Evolutionary conservation across 2,113 vertebrate species (phyloP), one percentile per base, ranked within the genome.

Genomic region (Sakesphorus luctuosus): DNA sequence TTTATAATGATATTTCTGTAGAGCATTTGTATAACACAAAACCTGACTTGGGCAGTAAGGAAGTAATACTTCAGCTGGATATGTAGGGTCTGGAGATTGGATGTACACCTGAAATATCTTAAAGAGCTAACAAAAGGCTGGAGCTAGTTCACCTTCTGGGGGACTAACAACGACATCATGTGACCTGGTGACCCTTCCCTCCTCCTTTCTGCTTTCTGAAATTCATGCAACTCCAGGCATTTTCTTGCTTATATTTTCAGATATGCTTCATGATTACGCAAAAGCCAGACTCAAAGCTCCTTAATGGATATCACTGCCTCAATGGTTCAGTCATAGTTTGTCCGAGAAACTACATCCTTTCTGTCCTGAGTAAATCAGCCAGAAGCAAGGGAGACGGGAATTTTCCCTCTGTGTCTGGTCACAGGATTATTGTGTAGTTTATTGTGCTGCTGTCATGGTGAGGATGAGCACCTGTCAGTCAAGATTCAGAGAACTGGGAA

Each of bases 1-100:
- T 95, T 94, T 96, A 92, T 96, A 96, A 97, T 83, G 69, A 93
- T 95, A 97, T 94, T 96, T 89, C 75, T 67, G 61, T 86, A 95
- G 65, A 92, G 47, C 65, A 89, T 89, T 94, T 96, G 86, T 83
- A 96, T 85, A 96, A 95, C 85, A 96, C 56, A 94, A 94, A 96
- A 93, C 71, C 77, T 91, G 96, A 94, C 77, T 95, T 93, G 94
- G 85, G 84, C 80, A 69, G 83, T 74, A 93, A 96, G 61, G 67
- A 96, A 87, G 87, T 65, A 72, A 92, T 92, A 79, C 53, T 65
- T 94, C 90, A 93, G 72, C 38, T 94, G 86, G 85, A 71, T 89
- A 93, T 20, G 53, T 58, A 87, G 21, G 19, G 58, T 33, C 65
- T 84, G 75, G 53, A 94, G 78, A 74, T 90, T 81, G 93, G 62